Percentiles rank a stretch among this genome's conserved stretches.
These are phyloP conservation scores for Carposina sasakii DNA, from an alignment of 1,140 invertebrate species.

Conservation along the genomic window DNA sequence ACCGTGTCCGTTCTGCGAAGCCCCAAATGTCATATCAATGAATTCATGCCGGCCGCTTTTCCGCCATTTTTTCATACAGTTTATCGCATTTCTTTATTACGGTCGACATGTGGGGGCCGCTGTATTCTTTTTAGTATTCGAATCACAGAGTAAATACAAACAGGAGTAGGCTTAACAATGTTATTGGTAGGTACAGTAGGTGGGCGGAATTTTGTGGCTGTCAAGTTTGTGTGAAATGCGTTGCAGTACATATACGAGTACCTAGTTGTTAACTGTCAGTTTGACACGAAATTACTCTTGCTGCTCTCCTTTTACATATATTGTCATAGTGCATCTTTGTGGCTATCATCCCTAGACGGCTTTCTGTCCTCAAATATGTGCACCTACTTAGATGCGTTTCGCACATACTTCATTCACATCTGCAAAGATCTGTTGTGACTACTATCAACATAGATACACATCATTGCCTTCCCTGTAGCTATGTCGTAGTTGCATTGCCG, in stretches of 20 bases:
- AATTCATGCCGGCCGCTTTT: conserved; percentile 67
- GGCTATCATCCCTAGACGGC: too few species aligned
- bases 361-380: too few species aligned
- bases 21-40: conserved; percentile 70
- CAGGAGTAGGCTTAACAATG: not conserved
- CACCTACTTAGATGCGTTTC: too few species aligned
- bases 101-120: conserved; percentile 29
- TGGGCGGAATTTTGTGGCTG: not conserved
- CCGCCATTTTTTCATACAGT: too few species aligned
- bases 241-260: not conserved
- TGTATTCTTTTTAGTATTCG: not conserved
- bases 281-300: too few species aligned
- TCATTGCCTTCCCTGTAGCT: not conserved
- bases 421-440: too few species aligned
- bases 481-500: not conserved
- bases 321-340: too few species aligned
- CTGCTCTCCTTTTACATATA: too few species aligned
- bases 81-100: conserved; percentile 69
- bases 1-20: conserved; percentile 55
- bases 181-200: not conserved
- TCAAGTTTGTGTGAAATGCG: not conserved
- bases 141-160: not conserved
- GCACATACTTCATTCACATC: too few species aligned
- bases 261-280: too few species aligned
- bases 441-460: not conserved